A percentile compares a stretch with the other conserved stretches of the same genome.
Conservation (phyloP, 2,113 vertebrate species). For the Cyphomyrus plagiostoma region DNA sequence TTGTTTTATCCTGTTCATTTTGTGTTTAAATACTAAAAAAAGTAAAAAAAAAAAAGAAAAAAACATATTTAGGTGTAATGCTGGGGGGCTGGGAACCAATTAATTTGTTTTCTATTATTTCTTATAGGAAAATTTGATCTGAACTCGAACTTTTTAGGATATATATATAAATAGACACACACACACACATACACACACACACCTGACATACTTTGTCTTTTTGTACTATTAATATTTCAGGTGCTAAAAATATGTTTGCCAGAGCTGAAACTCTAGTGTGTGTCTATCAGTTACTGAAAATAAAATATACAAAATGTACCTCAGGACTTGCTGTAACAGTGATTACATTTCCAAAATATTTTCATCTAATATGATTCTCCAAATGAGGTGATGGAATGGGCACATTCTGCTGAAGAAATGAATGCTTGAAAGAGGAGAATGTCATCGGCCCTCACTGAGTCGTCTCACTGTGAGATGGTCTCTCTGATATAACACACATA, state of each 20-base stretch:
- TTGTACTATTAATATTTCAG: not conserved
- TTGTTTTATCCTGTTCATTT: too few relatives aligned
- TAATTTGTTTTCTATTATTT: too few relatives aligned
- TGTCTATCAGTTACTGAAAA: not conserved
- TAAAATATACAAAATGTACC: not conserved
- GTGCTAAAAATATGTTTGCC: not conserved
- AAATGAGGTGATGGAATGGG: not conserved
- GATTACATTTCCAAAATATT: conserved; percentile 3
- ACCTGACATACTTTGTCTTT: not conserved
- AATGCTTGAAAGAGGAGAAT: not conserved
- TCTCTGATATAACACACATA: too few relatives aligned
- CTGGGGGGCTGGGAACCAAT: too few relatives aligned
- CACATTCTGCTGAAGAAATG: not conserved
- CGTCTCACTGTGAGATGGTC: not conserved
- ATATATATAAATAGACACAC: too few relatives aligned
- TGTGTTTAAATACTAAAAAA: too few relatives aligned
- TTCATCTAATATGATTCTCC: not conserved
- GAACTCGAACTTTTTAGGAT: too few relatives aligned
- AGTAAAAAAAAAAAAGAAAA: too few relatives aligned
- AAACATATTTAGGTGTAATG: too few relatives aligned
- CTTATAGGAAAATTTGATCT: too few relatives aligned
- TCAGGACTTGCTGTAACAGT: not conserved
- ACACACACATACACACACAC: too few relatives aligned
- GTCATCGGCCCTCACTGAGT: not conserved
- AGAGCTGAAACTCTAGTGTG: not conserved